Percentiles rank a stretch among this genome's conserved stretches.
These are phyloP conservation scores for Gouania willdenowi DNA, from an alignment of 2,797 vertebrate species.

Conservation along the genomic window DNA sequence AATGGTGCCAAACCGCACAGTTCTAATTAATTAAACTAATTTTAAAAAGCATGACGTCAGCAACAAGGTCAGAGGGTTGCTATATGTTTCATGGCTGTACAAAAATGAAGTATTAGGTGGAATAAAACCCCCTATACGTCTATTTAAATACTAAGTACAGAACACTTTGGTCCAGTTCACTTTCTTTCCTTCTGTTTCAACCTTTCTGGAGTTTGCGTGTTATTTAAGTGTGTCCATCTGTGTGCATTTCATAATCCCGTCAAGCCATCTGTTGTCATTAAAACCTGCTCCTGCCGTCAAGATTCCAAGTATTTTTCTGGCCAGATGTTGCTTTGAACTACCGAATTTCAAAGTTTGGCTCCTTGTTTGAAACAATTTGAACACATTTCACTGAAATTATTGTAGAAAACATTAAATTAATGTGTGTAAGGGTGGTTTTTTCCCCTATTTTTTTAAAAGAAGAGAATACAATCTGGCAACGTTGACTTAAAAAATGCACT, in stretches of 20 bases:
- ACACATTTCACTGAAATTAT: too few species aligned
- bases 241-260: conserved; percentile 47
- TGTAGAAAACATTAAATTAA: too few species aligned
- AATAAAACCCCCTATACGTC: conserved; percentile 8
- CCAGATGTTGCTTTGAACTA: conserved; percentile 36
- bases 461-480: too few species aligned
- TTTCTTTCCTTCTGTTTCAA: conserved; percentile 10
- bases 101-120: conserved; percentile 46
- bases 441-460: too few species aligned
- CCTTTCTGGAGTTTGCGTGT: conserved; percentile 14
- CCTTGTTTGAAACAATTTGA: too few species aligned
- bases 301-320: conserved; percentile 23
- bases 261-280: conserved; percentile 61
- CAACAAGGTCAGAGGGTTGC: conserved; percentile 19
- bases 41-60: conserved; percentile 41
- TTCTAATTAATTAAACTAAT: conserved; percentile 54
- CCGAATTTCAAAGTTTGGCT: conserved; percentile 19
- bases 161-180: conserved; percentile 4
- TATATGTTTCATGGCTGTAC: conserved; percentile 39
- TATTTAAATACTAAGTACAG: too few species aligned
- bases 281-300: conserved; percentile 32
- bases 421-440: not conserved
- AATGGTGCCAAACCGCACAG: conserved; percentile 22
- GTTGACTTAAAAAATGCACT: too few species aligned
- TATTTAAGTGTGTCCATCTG: conserved; percentile 11